A percentile compares a stretch with the other conserved stretches of the same genome.
Evolutionary conservation across 2,113 vertebrate genomes (phyloP).

Genomic region (Lasiurus borealis): DNA sequence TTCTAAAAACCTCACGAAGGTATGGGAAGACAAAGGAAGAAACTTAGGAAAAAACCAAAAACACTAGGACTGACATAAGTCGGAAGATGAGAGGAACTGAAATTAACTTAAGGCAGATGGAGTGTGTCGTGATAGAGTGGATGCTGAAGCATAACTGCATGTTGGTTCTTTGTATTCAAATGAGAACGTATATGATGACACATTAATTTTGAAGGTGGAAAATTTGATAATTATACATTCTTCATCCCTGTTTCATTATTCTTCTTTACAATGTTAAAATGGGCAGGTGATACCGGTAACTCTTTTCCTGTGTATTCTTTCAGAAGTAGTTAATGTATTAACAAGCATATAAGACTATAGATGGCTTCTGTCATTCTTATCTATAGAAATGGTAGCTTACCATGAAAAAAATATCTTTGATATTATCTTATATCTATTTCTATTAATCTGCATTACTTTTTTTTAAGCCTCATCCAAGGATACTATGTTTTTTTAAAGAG

Average conservation of each 20-base stretch:
- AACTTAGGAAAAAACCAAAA: neutral
- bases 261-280: neutral
- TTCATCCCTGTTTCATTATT: constrained; percentile 3
- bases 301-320: neutral
- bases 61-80: neutral
- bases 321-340: constrained; percentile 48
- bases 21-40: neutral
- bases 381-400: neutral
- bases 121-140: neutral
- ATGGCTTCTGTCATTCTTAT: neutral
- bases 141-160: neutral
- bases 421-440: neutral
- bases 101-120: neutral
- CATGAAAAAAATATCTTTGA: neutral
- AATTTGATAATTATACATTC: neutral
- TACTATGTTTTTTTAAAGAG: neutral
- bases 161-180: neutral
- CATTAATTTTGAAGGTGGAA: neutral
- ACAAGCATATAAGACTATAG: neutral
- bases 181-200: neutral
- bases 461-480: neutral
- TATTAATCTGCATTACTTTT: neutral
- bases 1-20: neutral
- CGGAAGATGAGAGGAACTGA: constrained; percentile 9
- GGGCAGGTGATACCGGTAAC: neutral